Conservation (phyloP, 1,140 invertebrate species). For the Platyscapa corneri region DNA sequence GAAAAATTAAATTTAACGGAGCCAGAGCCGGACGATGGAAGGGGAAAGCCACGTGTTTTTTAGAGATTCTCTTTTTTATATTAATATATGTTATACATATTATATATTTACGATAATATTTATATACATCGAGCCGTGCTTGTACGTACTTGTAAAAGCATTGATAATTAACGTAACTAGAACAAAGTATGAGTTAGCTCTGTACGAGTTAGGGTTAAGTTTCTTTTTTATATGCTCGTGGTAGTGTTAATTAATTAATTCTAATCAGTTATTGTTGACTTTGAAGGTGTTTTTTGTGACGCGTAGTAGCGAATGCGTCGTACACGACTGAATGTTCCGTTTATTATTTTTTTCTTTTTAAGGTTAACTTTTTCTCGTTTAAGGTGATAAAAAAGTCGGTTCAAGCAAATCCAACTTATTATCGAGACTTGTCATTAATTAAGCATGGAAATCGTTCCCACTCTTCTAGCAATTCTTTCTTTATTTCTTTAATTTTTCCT, state of each 20-base stretch:
- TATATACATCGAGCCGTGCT: conserved; percentile 49
- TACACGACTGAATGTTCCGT: conserved; percentile 66
- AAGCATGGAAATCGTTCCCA: conserved; percentile 56
- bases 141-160: conserved; percentile 30
- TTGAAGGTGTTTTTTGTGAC: conserved; percentile 59
- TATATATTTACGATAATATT: conserved; percentile 60
- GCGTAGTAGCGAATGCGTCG: conserved; percentile 55
- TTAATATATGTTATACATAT: conserved; percentile 59
- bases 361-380: conserved; percentile 53
- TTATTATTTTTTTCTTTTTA: conserved; percentile 58
- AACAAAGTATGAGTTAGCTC: conserved; percentile 54
- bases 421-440: conserved; percentile 69
- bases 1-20: conserved; percentile 16
- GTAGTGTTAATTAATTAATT: conserved; percentile 60
- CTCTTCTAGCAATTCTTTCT: conserved; percentile 58
- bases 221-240: conserved; percentile 60
- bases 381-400: conserved; percentile 56
- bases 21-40: conserved; percentile 42
- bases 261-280: conserved; percentile 62
- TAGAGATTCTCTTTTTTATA: conserved; percentile 67
- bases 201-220: conserved; percentile 59
- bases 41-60: conserved; percentile 61
- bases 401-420: conserved; percentile 54
- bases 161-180: conserved; percentile 49
- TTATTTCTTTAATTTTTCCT: conserved; percentile 49